Percentiles rank a stretch among this genome's conserved stretches.
Conservation (phyloP, 2,888 invertebrate genomes). For the Eupithecia dodoneata region DNA sequence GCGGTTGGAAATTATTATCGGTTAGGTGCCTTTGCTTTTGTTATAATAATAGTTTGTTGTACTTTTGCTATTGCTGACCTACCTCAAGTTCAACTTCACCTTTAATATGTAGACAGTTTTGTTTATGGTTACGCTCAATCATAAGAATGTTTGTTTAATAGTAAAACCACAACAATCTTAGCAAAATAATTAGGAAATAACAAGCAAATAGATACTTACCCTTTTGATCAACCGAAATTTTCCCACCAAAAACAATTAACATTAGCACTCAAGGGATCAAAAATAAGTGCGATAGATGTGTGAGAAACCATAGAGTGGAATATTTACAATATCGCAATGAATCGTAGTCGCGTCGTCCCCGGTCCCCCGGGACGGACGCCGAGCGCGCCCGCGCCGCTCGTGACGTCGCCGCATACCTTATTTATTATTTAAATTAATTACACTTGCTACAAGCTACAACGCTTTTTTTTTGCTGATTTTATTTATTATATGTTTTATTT, state of each 20-base stretch:
- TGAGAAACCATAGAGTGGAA: conserved; percentile 72
- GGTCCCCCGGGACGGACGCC: conserved; percentile 53
- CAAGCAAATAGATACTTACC: not conserved
- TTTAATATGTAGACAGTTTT: not conserved
- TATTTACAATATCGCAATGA: conserved; percentile 73
- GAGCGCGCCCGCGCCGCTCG: conserved; percentile 53
- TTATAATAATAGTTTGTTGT: conserved; percentile 28
- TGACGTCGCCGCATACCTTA: conserved; percentile 59
- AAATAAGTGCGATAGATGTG: conserved; percentile 58
- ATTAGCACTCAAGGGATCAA: conserved; percentile 50
- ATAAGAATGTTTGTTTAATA: not conserved
- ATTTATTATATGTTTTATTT: conserved; percentile 41
- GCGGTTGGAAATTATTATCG: conserved; percentile 66
- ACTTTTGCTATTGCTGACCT: conserved; percentile 28
- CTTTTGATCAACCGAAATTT: conserved; percentile 25
- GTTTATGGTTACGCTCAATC: not conserved
- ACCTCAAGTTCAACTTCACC: conserved; percentile 24
- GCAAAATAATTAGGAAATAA: not conserved
- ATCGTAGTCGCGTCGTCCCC: conserved; percentile 47
- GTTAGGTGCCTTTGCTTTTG: conserved; percentile 40
- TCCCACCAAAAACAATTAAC: conserved; percentile 35
- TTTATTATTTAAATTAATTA: conserved; percentile 80
- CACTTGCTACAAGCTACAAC: conserved; percentile 57
- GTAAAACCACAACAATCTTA: not conserved
- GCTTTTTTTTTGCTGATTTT: conserved; percentile 59